Evolutionary conservation across 2,888 invertebrate genomes (phyloP).

Genomic region (Malacosoma neustria): DNA sequence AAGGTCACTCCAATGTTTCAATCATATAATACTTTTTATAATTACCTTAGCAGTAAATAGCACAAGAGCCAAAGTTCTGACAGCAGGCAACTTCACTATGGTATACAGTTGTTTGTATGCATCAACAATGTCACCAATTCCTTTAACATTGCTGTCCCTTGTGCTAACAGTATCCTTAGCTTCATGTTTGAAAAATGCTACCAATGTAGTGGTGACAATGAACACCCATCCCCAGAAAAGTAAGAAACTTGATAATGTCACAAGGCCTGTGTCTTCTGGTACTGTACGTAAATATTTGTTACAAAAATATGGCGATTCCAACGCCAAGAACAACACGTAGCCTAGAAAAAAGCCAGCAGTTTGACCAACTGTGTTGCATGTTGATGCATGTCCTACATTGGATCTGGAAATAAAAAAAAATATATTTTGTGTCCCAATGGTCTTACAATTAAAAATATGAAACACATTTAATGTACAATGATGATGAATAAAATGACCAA

Average conservation of each 20-base stretch:
- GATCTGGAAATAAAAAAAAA: constrained; percentile 70
- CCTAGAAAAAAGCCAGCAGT: constrained; percentile 98
- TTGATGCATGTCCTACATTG: constrained; percentile 98
- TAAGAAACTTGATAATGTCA: constrained; percentile 87
- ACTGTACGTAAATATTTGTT: constrained; percentile 89
- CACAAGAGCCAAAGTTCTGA: constrained; percentile 85
- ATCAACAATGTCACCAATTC: constrained; percentile 60
- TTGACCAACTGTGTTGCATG: constrained; percentile 99
- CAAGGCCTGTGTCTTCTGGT: constrained; percentile 81
- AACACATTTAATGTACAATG: too few species aligned
- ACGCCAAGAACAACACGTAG: constrained; percentile 95
- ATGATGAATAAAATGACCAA: too few species aligned
- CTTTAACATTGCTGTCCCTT: constrained; percentile 41
- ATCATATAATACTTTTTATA: constrained; percentile 1
- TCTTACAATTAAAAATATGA: too few species aligned
- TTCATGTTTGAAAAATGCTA: constrained; percentile 92
- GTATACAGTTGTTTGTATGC: constrained; percentile 89
- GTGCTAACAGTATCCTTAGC: constrained; percentile 50
- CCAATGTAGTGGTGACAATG: constrained; percentile 90
- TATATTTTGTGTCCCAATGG: too few species aligned
- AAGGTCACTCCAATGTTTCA: too few species aligned
- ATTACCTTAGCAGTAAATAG: constrained; percentile 92
- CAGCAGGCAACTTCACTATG: constrained; percentile 88
- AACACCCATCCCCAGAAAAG: constrained; percentile 97
- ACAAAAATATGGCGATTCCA: constrained; percentile 97